A percentile compares a stretch with the other conserved stretches of the same genome.
phyloP scores from a whole-genome alignment of 2,888 invertebrate genomes.

The Bimastos eiseni region DNA sequence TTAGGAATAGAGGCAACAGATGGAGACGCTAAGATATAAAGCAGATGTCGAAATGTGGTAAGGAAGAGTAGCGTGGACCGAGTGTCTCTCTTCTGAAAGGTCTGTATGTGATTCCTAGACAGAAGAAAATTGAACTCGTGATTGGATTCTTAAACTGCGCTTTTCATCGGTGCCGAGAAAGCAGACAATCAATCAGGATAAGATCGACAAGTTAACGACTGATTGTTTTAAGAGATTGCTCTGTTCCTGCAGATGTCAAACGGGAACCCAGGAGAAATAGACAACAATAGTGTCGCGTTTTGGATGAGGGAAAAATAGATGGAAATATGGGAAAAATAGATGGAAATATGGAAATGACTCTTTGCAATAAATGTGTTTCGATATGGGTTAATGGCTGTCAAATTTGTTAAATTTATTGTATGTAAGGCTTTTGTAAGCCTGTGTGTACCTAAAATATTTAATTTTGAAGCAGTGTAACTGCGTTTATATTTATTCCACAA shows the following conservation, averaged over 20 bases:
- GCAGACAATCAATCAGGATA: neutral
- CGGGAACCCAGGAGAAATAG: neutral
- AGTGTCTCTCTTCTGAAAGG: neutral
- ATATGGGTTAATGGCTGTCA: too few species aligned
- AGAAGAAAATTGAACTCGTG: conserved; percentile 70
- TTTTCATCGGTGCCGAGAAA: conserved; percentile 85
- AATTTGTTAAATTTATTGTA: neutral
- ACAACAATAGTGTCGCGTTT: neutral
- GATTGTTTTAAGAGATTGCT: neutral
- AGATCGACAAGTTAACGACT: neutral
- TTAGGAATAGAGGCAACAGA: neutral
- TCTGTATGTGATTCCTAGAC: neutral
- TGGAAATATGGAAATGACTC: neutral
- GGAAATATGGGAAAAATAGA: neutral
- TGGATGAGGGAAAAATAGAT: neutral
- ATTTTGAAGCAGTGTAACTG: neutral
- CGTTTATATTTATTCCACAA: too few species aligned
- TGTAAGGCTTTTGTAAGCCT: neutral
- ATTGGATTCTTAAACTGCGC: conserved; percentile 89
- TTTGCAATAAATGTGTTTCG: neutral
- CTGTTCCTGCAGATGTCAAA: neutral
- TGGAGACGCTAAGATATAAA: neutral
- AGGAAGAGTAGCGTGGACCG: neutral
- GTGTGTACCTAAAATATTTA: neutral
- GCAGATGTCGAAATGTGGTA: neutral